phyloP scores from a whole-genome alignment of 2,888 invertebrate genomes.

The Caenorhabditis angaria region DNA sequence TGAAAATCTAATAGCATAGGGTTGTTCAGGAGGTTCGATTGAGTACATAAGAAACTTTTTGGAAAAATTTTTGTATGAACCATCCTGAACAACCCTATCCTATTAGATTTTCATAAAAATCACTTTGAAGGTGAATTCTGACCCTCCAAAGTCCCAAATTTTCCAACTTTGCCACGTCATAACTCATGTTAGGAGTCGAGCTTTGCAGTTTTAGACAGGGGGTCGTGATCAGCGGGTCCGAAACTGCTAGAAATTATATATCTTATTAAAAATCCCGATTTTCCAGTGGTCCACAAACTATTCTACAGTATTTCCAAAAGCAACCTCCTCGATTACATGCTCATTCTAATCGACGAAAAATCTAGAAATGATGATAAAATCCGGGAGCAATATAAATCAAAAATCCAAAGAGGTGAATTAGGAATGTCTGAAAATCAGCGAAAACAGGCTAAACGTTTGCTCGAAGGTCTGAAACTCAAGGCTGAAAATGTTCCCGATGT shows the following conservation, averaged over 20 bases:
- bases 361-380: neutral
- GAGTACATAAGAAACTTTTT: too few relatives aligned
- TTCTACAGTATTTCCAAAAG: constrained; percentile 33
- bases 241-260: too few relatives aligned
- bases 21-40: too few relatives aligned
- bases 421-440: constrained; percentile 3
- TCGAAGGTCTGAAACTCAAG: constrained; percentile 21
- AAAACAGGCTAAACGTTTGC: neutral
- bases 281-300: constrained; percentile 47
- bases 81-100: neutral
- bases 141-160: too few relatives aligned
- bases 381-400: neutral
- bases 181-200: too few relatives aligned
- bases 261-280: too few relatives aligned
- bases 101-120: too few relatives aligned
- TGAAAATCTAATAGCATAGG: too few relatives aligned
- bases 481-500: constrained; percentile 10
- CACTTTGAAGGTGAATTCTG: too few relatives aligned
- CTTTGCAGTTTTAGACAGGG: too few relatives aligned
- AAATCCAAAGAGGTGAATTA: neutral
- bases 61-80: constrained; percentile 1
- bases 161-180: too few relatives aligned
- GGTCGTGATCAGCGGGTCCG: too few relatives aligned
- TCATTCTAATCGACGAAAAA: constrained; percentile 11
- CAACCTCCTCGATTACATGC: constrained; percentile 29